These are phyloP conservation scores for Zygaena filipendulae DNA, from an alignment of 2,888 invertebrate species.

Conservation along the genomic window DNA sequence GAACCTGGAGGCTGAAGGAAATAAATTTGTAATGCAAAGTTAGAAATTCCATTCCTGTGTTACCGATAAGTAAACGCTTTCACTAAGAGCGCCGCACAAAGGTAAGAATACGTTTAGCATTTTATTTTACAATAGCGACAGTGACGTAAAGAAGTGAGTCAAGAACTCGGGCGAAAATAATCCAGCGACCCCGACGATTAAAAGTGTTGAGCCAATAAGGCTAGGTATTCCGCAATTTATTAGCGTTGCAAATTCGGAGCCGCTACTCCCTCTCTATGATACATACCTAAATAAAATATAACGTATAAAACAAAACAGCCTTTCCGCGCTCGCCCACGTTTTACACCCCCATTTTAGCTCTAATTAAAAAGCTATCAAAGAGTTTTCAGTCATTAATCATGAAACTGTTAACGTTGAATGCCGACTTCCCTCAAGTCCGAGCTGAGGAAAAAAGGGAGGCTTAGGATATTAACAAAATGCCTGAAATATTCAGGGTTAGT, in stretches of 20 bases:
- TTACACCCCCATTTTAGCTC: slow-evolving; percentile 67
- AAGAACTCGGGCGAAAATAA: slow-evolving; percentile 44
- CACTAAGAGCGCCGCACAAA: slow-evolving; percentile 36
- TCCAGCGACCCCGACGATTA: slow-evolving; percentile 48
- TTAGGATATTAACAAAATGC: slow-evolving; percentile 62
- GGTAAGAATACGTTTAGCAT: slow-evolving; percentile 52
- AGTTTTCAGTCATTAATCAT: slow-evolving; percentile 70
- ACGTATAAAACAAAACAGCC: slow-evolving; percentile 53
- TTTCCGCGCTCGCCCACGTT: slow-evolving; percentile 40
- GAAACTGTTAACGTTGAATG: slow-evolving; percentile 67
- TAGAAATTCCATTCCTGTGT: slow-evolving; percentile 61
- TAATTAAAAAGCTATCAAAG: slow-evolving; percentile 71
- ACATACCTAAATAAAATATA: too few relatives aligned
- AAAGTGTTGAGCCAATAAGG: slow-evolving; percentile 60
- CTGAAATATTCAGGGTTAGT: slow-evolving; percentile 60
- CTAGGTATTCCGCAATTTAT: slow-evolving; percentile 65
- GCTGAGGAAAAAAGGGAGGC: slow-evolving; percentile 49
- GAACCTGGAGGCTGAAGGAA: slow-evolving; percentile 43
- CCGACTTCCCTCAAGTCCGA: slow-evolving; percentile 50
- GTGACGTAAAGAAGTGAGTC: slow-evolving; percentile 33
- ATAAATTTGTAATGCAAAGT: slow-evolving; percentile 68
- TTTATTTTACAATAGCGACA: slow-evolving; percentile 38
- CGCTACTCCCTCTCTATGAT: slow-evolving; percentile 52
- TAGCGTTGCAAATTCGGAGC: slow-evolving; percentile 66
- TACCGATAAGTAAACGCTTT: slow-evolving; percentile 59